Evolutionary conservation across 2,888 invertebrate genomes (phyloP).

Genomic region (Malacosoma neustria): DNA sequence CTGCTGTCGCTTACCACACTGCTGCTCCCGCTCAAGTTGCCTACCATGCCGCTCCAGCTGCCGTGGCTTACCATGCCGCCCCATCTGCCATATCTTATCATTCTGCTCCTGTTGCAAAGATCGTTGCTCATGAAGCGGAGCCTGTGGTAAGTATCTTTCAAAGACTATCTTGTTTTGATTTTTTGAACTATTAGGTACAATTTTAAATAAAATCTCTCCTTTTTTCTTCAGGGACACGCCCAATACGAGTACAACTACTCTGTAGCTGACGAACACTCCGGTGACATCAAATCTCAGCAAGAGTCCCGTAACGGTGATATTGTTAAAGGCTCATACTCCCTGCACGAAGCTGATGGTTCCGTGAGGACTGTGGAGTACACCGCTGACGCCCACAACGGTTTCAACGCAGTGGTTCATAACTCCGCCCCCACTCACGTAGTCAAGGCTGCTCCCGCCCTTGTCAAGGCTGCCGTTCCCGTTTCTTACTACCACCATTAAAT

Average conservation of each 20-base stretch:
- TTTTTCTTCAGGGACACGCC: conserved; percentile 49
- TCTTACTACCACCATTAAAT: conserved; percentile 5
- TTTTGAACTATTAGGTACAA: no score
- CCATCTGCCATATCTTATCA: conserved; percentile 21
- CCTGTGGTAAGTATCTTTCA: no score
- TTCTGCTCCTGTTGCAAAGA: conserved; percentile 24
- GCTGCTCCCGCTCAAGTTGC: conserved; percentile 25
- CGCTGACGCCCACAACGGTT: conserved; percentile 60
- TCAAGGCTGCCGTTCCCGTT: conserved; percentile 18
- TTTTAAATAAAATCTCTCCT: no score
- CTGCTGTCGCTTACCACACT: conserved; percentile 13
- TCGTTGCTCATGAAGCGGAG: conserved; percentile 22
- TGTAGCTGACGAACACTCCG: conserved; percentile 64
- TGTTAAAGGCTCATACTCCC: conserved; percentile 63
- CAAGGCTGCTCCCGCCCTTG: conserved; percentile 24
- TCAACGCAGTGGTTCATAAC: conserved; percentile 44
- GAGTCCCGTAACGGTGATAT: conserved; percentile 63
- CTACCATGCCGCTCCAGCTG: conserved; percentile 22
- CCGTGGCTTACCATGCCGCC: conserved; percentile 18
- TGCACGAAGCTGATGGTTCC: conserved; percentile 67
- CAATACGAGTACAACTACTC: conserved; percentile 66
- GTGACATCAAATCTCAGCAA: conserved; percentile 66
- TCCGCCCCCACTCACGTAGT: conserved; percentile 26
- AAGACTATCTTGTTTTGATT: no score
- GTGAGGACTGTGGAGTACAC: conserved; percentile 63